Evolutionary conservation across 2,888 invertebrate genomes (phyloP), one percentile per base, ranked within the genome.

Genomic region (Icerya purchasi): DNA sequence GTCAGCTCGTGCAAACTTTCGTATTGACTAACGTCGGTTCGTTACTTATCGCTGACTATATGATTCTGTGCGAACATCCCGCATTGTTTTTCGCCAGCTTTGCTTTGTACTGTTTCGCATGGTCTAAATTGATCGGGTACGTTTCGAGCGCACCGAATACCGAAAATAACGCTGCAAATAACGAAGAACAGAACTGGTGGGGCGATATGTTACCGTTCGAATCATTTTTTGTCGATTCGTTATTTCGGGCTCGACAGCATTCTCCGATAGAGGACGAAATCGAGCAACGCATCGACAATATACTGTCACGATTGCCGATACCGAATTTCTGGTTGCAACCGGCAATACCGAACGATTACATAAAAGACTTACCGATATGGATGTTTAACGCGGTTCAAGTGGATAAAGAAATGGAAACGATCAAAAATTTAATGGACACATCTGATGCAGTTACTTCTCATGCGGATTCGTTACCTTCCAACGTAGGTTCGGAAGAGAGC

Each of bases 291-390:
- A 56, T 56, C 49, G 59, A 59, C 50, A 36, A 36, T 14, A 51
- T 59, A 1, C 23, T 59, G 2, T 50, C 55, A 2, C 36, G 55
- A 55, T 22, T 55, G 5, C 54, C 55, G 49, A 70, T 72, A 25
- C 73, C 73, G n/a, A 70, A 72, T 62, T 65, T 74, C 20, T 74
- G 73, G 72, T 67, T 73, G 25, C 71, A 70, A 56, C 73, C 72
- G 2, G 68, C 73, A 57, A 69, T 73, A 55, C 69, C 73, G 1
- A 67, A 66, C 25, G 74, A 74, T 57, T 76, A 76, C 63, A 70
- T 76, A 22, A 71, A 72, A 57, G 68, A 72, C 54, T 67, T 76
- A 21, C 75, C 75, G 2, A 68, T 72, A 2, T 76, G 36, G 36
- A 56, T 50, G 19, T 56, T 49, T 21, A 36, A 50, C 14, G 36